Conservation (phyloP, 2,113 vertebrate species). For the Melanotaenia duboulayi region DNA sequence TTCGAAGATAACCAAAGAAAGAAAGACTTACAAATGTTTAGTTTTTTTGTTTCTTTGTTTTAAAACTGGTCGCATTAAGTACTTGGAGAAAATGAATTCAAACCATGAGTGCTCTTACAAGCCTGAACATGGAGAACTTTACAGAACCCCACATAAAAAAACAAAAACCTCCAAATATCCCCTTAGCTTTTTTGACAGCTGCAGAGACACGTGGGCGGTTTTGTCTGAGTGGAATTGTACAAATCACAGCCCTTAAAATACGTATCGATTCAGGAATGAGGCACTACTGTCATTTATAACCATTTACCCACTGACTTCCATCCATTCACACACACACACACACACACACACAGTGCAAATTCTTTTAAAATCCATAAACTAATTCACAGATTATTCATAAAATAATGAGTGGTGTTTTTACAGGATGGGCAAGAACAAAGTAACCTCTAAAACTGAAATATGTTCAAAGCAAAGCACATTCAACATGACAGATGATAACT, state of each 20-base stretch:
- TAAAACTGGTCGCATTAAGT: no score
- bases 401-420: neutral
- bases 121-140: no score
- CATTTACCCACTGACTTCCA: slow-evolving; percentile 1
- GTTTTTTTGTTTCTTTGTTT: neutral
- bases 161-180: neutral
- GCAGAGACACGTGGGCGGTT: slow-evolving; percentile 6
- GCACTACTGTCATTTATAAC: slow-evolving; percentile 48
- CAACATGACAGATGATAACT: slow-evolving; percentile 9
- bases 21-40: neutral
- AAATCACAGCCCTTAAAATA: slow-evolving; percentile 39
- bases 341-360: slow-evolving; percentile 31
- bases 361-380: slow-evolving; percentile 44
- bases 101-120: no score
- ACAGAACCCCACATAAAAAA: neutral
- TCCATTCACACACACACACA: neutral
- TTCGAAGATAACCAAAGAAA: neutral
- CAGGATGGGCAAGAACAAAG: slow-evolving; percentile 22
- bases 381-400: slow-evolving; percentile 20
- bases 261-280: slow-evolving; percentile 51
- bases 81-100: no score
- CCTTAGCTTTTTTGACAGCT: neutral
- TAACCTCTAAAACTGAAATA: slow-evolving; percentile 7
- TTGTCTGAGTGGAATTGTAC: neutral
- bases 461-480: slow-evolving; percentile 35